Evolutionary conservation across 1,140 invertebrate species (phyloP).

Genomic region (Vollenhovia emeryi): DNA sequence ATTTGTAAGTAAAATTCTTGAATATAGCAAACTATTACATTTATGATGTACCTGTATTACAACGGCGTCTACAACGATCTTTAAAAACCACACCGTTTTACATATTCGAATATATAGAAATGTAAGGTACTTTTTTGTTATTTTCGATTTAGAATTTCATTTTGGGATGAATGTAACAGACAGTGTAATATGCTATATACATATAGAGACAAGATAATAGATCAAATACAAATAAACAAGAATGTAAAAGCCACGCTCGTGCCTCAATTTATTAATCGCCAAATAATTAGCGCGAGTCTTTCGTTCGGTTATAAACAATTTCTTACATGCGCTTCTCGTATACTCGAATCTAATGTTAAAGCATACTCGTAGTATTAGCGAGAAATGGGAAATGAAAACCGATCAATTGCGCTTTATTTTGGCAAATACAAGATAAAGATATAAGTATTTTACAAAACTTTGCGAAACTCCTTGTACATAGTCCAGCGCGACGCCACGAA

Average conservation of each 20-base stretch:
- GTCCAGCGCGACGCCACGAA: background rate
- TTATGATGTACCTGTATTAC: background rate
- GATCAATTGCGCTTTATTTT: slow-evolving; percentile 30
- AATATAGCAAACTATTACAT: background rate
- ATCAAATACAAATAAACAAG: slow-evolving; percentile 23
- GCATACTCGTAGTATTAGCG: background rate
- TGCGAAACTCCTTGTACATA: slow-evolving; percentile 37
- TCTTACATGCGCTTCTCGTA: background rate
- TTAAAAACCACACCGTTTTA: background rate
- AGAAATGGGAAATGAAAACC: background rate
- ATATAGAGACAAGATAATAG: slow-evolving; percentile 5
- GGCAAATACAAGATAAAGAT: background rate
- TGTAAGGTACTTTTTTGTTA: background rate
- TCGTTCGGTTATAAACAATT: slow-evolving; percentile 28
- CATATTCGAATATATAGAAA: background rate
- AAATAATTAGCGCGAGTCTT: slow-evolving; percentile 15
- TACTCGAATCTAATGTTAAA: slow-evolving; percentile 14
- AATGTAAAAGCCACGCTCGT: slow-evolving; percentile 65
- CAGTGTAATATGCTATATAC: background rate
- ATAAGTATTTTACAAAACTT: slow-evolving; percentile 4
- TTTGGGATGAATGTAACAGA: background rate
- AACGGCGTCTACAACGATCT: too few species aligned
- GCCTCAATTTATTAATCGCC: slow-evolving; percentile 71
- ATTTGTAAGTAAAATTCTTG: background rate
- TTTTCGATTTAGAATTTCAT: slow-evolving; percentile 13